These are phyloP conservation scores for Chalcis sispes DNA, from an alignment of 2,888 invertebrate genomes.

Conservation along the genomic window DNA sequence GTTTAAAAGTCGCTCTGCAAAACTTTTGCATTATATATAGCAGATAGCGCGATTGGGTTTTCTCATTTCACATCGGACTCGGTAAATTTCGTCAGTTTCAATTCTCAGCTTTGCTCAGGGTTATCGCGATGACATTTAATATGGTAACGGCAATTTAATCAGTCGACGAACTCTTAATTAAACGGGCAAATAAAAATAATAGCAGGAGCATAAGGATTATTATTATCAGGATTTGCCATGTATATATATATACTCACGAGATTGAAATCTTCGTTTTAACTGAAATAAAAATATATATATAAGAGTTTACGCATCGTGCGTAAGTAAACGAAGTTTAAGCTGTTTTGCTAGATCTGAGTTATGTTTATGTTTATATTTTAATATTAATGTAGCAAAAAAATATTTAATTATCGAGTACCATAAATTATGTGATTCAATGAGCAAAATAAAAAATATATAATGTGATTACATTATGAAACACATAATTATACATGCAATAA, in stretches of 20 bases:
- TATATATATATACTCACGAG: neutral
- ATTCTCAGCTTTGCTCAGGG: conserved; percentile 52
- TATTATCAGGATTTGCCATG: neutral
- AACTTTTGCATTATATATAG: conserved; percentile 33
- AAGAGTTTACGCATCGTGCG: neutral
- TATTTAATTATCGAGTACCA: no score
- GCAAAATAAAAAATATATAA: no score
- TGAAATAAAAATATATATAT: conserved; percentile 29
- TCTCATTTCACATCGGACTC: neutral
- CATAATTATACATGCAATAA: no score
- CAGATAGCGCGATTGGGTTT: neutral
- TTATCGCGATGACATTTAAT: conserved; percentile 69
- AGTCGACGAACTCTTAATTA: conserved; percentile 57
- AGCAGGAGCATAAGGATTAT: conserved; percentile 24
- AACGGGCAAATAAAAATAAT: conserved; percentile 17
- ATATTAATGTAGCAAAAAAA: no score
- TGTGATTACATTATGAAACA: no score
- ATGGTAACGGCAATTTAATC: conserved; percentile 58
- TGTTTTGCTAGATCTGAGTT: no score
- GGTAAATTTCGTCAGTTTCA: conserved; percentile 20
- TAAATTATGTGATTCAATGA: no score
- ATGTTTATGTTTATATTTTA: no score
- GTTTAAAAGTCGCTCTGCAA: neutral
- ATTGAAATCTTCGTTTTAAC: conserved; percentile 40
- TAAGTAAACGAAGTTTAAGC: no score